Conservation (phyloP, 2,888 invertebrate species). For the Opisthograptis luteolata region DNA sequence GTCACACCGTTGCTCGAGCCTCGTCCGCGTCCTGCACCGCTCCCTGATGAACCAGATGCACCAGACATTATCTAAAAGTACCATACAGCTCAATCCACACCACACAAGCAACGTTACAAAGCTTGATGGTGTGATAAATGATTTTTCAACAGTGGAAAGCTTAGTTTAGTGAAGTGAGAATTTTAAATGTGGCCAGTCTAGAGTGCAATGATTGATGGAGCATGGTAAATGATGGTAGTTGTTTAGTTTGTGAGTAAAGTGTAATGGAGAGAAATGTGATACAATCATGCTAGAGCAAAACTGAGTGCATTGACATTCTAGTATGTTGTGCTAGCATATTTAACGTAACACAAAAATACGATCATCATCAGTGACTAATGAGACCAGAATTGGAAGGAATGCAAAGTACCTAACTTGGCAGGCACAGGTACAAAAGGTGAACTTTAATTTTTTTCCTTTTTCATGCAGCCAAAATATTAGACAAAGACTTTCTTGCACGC, state of each 20-base stretch:
- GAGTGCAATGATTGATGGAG: neutral
- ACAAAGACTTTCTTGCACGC: slow-evolving; percentile 64
- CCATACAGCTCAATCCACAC: slow-evolving; percentile 69
- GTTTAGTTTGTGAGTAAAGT: neutral
- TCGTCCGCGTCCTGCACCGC: slow-evolving; percentile 85
- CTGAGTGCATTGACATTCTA: slow-evolving; percentile 21
- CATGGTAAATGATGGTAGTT: neutral
- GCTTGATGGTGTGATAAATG: slow-evolving; percentile 38
- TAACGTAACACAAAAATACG: neutral
- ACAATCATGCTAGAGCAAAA: slow-evolving; percentile 36
- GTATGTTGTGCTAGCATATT: neutral
- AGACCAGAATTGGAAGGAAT: slow-evolving; percentile 34
- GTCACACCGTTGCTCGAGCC: slow-evolving; percentile 83
- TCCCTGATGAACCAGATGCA: slow-evolving; percentile 85
- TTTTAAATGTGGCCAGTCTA: neutral
- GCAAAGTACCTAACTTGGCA: slow-evolving; percentile 18
- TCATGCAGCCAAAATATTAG: slow-evolving; percentile 49
- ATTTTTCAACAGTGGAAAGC: neutral
- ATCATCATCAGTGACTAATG: slow-evolving; percentile 16
- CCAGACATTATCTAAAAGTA: slow-evolving; percentile 85
- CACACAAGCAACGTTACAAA: slow-evolving; percentile 53
- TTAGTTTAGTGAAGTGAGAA: slow-evolving; percentile 10
- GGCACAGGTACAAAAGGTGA: slow-evolving; percentile 39
- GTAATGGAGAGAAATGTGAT: neutral
- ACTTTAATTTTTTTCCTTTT: slow-evolving; percentile 49